Evolutionary conservation across 2,888 invertebrate species (phyloP), one percentile per base, ranked within the genome.

Genomic region (Tetheella fluctuosa): DNA sequence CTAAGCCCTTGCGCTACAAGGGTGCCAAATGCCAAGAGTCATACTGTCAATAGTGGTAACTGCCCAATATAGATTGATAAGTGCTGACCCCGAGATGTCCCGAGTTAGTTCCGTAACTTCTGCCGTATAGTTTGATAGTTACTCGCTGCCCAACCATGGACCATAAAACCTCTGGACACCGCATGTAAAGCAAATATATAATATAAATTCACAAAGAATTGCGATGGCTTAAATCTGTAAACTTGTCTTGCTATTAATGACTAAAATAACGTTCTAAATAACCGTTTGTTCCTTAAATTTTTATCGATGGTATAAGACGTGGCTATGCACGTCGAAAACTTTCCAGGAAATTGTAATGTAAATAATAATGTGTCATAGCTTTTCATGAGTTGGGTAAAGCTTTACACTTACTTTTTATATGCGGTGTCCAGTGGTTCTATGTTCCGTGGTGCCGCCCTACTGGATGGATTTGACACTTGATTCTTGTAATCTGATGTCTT

Each of bases 41-140:
- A 55, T 55, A 55, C 59, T 54, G 59, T 57, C 62, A 64, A 62
- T 58, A 57, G 48, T 25, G 58, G 42, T 37, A 62, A 61, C 56
- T 57, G 54, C 39, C 62, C 60, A 52, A 60, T 64, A 62, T 60
- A 62, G 59, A 64, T 60, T 60, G 64, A 64, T 64, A 64, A 62
- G 60, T 54, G 7, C 39, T 55, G 53, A 54, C 60, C 60, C 60
- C 54, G 60, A 28, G 28, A 7, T 25, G 23, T 57, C 60, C 59
- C 54, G 60, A n/a, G 28, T 6, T 25, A 53, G 25, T 28, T n/a
- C 15, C 53, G 48, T 48, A 48, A 48, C 48, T 48, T 48, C 48
- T 10, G 20, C 48, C 48, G 48, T 48, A 48, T 48, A 48, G 48
- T 48, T 48, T 48, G 48, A 48, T 48, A 48, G 48, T 20, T 48